Base-by-base conservation (phyloP, 2,797 vertebrate species). In the Spondyliosoma cantharus region DNA sequence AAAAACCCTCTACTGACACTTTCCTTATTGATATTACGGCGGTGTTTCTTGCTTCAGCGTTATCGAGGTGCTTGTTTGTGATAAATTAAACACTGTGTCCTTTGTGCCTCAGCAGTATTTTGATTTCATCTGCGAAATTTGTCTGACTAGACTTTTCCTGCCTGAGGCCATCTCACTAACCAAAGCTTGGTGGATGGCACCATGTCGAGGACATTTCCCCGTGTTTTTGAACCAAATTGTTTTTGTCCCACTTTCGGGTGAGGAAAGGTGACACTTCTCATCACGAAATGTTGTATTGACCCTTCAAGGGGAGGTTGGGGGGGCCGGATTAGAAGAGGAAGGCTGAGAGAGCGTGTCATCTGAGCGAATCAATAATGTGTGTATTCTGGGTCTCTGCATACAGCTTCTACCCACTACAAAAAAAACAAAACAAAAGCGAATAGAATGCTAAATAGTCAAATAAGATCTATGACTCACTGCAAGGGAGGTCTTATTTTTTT, bases 221-320 rank as follows among this genome's bases (percentile, higher is more conserved):
- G 82, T 78, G 82, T 89, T 78, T 77, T 78, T 77, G 63, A 74
- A 88, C 81, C 63, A 82, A 85, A 90, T 90, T 87, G 81, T 90
- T 89, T 92, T 92, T 91, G 71, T 74, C 90, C 76, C 76, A 76
- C 73, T 64, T 80, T 46, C 2, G 37, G 73, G 46, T 89, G 82
- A 90, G 70, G 70, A 87, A 81, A 82, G 75, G 87, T 87, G 90
- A 81, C 81, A 85, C 86, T 86, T 92, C 80, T 92, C 81, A 91
- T 92, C 87, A 91, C 79, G 72, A 68, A 71, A 90, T 88, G 77
- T 78, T 89, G 75, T 82, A 88, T 88, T 91, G 89, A 92, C 87
- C 92, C 89, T 37, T 89, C 74, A 32, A 88, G 87, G 1, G 83
- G 73, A 85, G 85, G 70, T 72, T 46, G 37, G 72, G 73, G 90